Base-by-base conservation (phyloP, 2,113 vertebrate species). In the Pelodiscus sinensis region DNA sequence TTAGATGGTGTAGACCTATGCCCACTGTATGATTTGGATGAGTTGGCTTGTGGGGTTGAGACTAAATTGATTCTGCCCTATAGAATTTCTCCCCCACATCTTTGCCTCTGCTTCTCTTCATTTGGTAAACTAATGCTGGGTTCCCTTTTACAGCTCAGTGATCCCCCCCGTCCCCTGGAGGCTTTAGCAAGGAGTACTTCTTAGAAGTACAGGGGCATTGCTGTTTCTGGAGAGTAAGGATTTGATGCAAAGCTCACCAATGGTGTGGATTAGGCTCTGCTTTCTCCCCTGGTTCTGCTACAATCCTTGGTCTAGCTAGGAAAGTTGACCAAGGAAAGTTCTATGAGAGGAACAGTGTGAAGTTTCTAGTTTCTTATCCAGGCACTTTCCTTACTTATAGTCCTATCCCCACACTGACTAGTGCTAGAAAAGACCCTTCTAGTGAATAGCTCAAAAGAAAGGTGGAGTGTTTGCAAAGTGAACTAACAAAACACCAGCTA, bases 81-180 rank as follows among this genome's bases (percentile, higher is more conserved):
- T 25, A 65, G 51, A 22, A 75, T 7, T 50, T 85, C 87, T 91
- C 62, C 14, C 31, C 84, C 87, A 82, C 71, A 88, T 12, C 7
- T 38, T 60, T 19, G 15, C 8, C 84, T 93, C 44, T 80, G 21
- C 73, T 95, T 35, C 54, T 81, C 4, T 83, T 84, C 82, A 81
- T 55, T 79, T 92, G 92, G 86, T 84, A 95, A 86, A 81, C 57
- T 81, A 84, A 86, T 38, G 44, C 52, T 25, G 52, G 87, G 85
- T 87, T 92, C 83, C 50, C 75, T 94, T n/a, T 54, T 88, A 24
- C 15, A 55, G 15, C 22, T 89, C 55, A 81, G 7, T 15, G 91
- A 44, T 44, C 44, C 44, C 4, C 44, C 44, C 44, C 44, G 44
- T 6, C 44, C 44, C 44, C 44, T 6, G 5, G 44, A 44, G 44